A percentile compares a stretch with the other conserved stretches of the same genome.
Evolutionary conservation across 2,797 vertebrate species (phyloP).

Genomic region (Urosaurus nigricauda): DNA sequence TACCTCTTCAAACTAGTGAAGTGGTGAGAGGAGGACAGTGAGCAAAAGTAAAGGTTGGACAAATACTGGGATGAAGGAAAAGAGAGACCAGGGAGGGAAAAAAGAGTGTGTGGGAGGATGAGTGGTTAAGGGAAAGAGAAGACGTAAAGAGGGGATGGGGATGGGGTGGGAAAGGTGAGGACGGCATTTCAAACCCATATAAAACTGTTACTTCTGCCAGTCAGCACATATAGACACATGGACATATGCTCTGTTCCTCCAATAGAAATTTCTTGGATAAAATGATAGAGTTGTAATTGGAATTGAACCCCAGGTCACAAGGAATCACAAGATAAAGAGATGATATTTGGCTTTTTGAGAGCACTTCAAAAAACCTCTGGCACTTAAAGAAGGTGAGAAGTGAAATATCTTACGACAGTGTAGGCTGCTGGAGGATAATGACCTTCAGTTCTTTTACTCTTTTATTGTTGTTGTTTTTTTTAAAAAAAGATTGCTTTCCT

Average conservation of each 20-base stretch:
- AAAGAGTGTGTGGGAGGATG: too few relatives aligned
- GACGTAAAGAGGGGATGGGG: too few relatives aligned
- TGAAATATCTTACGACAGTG: background rate
- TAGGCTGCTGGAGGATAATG: background rate
- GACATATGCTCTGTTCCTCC: background rate
- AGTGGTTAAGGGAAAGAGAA: too few relatives aligned
- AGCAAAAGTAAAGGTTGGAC: too few relatives aligned
- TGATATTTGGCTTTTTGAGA: background rate
- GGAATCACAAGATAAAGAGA: background rate
- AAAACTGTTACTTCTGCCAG: too few relatives aligned
- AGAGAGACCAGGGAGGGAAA: too few relatives aligned
- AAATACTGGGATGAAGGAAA: too few relatives aligned
- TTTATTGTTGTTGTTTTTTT: background rate
- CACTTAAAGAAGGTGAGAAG: background rate
- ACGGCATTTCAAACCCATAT: too few relatives aligned
- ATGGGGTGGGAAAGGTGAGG: too few relatives aligned
- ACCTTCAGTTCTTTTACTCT: background rate
- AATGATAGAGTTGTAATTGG: background rate
- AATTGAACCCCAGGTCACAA: background rate
- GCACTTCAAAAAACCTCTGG: background rate
- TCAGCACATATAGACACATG: too few relatives aligned
- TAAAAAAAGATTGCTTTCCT: background rate
- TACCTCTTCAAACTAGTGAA: too few relatives aligned
- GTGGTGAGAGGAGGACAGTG: too few relatives aligned
- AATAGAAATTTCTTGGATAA: background rate